Percentiles rank a stretch among this genome's conserved stretches.
Conservation (phyloP, 2,888 invertebrate genomes). For the Agrilus cyanescens region DNA sequence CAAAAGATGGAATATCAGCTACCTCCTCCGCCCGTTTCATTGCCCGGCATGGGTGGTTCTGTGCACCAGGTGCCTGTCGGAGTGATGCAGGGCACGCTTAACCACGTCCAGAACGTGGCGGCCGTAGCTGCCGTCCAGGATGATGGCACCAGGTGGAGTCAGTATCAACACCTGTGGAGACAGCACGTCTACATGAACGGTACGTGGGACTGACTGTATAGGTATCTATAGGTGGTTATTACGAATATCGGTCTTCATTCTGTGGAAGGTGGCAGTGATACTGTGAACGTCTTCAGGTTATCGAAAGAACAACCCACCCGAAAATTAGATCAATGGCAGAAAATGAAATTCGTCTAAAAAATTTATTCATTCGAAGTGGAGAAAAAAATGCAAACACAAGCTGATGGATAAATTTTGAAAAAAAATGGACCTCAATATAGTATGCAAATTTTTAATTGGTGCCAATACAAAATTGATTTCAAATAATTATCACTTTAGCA, state of each 20-base stretch:
- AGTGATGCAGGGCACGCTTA: conserved; percentile 52
- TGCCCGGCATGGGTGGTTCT: conserved; percentile 26
- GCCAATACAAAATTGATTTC: too few species aligned
- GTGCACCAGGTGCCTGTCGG: conserved; percentile 47
- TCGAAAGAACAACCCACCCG: too few species aligned
- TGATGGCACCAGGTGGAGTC: conserved; percentile 50
- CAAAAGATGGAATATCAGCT: conserved; percentile 40
- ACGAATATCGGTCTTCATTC: neutral
- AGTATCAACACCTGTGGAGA: conserved; percentile 67
- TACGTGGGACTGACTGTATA: conserved; percentile 27
- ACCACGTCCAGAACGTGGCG: conserved; percentile 40
- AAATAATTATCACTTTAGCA: too few species aligned
- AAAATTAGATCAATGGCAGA: too few species aligned
- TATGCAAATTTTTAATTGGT: too few species aligned
- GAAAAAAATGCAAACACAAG: too few species aligned
- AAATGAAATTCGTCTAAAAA: too few species aligned
- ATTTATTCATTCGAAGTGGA: too few species aligned
- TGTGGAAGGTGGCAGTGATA: neutral
- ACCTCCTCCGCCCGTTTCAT: conserved; percentile 36
- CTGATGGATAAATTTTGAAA: too few species aligned
- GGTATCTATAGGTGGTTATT: neutral
- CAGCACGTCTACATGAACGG: conserved; percentile 72
- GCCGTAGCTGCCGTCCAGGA: conserved; percentile 37
- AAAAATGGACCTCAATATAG: too few species aligned
- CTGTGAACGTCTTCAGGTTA: too few species aligned